Evolutionary conservation across 2,113 vertebrate species (phyloP), one percentile per base, ranked within the genome.

Genomic region (Myiagra hebetior): DNA sequence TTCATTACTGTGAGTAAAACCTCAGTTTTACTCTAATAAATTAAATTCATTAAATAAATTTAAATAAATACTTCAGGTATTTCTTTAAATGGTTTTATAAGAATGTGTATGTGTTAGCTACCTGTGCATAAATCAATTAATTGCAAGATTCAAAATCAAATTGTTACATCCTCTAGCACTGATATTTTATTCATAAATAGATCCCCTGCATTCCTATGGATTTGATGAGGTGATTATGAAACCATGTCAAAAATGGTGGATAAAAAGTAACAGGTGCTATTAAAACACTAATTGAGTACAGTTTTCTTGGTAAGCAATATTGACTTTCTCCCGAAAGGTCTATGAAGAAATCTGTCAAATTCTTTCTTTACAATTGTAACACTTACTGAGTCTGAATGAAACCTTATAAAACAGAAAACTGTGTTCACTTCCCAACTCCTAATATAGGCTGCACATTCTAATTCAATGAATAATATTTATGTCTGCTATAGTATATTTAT

Each of bases 381-480:
- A 67, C 9, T 63, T 59, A 52, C 28, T 55, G 64, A 65, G 39
- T 87, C 79, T 67, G 39, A 85, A 41, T 53, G 67, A 85, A 88
- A 63, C 18, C n/a, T 63, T 75, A 12, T 49, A 41, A 67, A 67
- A 87, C 7, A 46, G 69, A 74, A 84, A 94, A 55, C 49, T 13
- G 5, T 59, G 20, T 67, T 93, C 30, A 14, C 18, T 87, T 94
- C 35, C 21, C 44, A 91, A 55, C 56, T 87, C 24, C 63, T 89
- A 39, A 55, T 72, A n/a, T 50, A 91, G 56, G 21, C 64, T 81
- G 52, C 56, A 85, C 49, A 87, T 94, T 95, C 57, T 84, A 82
- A 96, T 89, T 94, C 77, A 93, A 49, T 47, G 59, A 96, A 83
- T 83, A 76, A 95, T 92, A 90, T 96, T 96, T 94, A 88, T 94